Conservation (phyloP, 2,797 vertebrate species). For the Brachyalestes nurse region DNA sequence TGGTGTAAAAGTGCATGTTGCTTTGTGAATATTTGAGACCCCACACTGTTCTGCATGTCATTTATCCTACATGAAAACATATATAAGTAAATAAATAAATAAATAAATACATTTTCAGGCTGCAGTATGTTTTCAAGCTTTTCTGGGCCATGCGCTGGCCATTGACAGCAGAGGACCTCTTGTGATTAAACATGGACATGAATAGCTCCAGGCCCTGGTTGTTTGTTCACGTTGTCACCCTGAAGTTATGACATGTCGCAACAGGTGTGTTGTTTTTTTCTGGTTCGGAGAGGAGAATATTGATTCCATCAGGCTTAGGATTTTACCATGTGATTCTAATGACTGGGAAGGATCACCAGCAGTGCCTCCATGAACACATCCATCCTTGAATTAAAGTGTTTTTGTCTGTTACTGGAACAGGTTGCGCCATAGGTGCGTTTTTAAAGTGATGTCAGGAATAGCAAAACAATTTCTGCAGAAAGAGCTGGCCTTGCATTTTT, state of each 20-base stretch:
- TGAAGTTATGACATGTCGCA: constrained; percentile 55
- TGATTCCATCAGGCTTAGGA: constrained; percentile 4
- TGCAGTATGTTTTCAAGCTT: constrained; percentile 30
- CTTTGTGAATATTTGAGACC: no score
- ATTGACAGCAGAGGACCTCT: constrained; percentile 26
- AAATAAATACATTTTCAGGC: neutral
- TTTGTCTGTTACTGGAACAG: neutral
- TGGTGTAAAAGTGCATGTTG: no score
- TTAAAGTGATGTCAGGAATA: constrained; percentile 48
- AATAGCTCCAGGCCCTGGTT: constrained; percentile 58
- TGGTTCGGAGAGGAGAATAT: neutral
- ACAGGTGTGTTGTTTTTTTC: constrained; percentile 65
- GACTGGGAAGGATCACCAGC: neutral
- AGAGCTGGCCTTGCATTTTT: constrained; percentile 12
- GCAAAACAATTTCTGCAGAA: constrained; percentile 30
- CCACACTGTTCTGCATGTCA: neutral
- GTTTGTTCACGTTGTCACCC: constrained; percentile 48
- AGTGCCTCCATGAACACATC: neutral
- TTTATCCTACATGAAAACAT: neutral
- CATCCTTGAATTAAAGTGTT: neutral
- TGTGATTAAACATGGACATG: constrained; percentile 52
- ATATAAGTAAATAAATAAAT: no score
- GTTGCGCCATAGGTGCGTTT: constrained; percentile 5
- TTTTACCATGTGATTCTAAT: neutral
- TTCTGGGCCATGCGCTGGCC: constrained; percentile 25